Conservation (phyloP, 2,113 vertebrate genomes). For the Centrocercus urophasianus region DNA sequence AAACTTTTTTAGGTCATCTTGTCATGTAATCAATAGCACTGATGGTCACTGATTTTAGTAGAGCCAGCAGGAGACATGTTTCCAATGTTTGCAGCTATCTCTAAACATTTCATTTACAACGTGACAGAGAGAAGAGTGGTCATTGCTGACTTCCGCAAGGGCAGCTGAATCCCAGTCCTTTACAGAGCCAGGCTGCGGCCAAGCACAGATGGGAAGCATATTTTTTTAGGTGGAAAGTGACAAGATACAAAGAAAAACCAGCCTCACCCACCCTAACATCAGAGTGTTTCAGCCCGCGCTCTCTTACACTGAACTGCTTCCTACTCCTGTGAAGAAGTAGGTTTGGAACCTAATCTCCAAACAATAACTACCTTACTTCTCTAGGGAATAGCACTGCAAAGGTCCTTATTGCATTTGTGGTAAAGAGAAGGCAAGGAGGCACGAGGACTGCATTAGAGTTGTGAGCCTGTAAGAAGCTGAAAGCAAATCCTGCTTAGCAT, state of each 20-base stretch:
- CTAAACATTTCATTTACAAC: neutral
- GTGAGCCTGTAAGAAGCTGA: neutral
- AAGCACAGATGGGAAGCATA: neutral
- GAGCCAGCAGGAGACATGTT: neutral
- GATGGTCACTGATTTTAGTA: neutral
- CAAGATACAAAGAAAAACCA: neutral
- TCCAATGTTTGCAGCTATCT: neutral
- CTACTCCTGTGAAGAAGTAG: neutral
- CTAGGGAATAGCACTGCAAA: neutral
- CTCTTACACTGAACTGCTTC: neutral
- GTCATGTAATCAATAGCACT: neutral
- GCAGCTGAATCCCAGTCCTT: neutral
- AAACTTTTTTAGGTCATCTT: neutral
- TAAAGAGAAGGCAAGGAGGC: neutral
- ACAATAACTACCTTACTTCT: neutral
- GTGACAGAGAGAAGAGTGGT: neutral
- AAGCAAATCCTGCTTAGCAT: neutral
- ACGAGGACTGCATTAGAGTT: neutral
- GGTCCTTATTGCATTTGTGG: neutral
- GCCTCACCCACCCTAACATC: neutral
- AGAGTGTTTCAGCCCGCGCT: neutral
- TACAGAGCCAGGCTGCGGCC: neutral
- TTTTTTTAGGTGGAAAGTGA: neutral
- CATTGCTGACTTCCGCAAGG: neutral
- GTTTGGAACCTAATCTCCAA: neutral